These are phyloP conservation scores for Hucho hucho DNA, from an alignment of 2,113 vertebrate species.

Conservation along the genomic window DNA sequence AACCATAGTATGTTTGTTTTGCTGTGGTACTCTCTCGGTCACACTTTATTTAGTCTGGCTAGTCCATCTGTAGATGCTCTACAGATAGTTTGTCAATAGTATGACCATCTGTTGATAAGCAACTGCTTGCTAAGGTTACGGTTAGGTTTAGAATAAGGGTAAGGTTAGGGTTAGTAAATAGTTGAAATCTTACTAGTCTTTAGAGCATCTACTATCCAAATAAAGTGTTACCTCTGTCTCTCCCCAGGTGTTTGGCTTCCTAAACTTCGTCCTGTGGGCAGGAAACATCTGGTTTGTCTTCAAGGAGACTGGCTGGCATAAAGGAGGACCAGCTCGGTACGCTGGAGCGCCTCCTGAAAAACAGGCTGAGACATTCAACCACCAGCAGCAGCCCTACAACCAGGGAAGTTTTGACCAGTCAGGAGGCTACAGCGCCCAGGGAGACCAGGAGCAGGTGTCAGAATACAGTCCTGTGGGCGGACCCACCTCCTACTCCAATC, in stretches of 20 bases:
- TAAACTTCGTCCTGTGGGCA: conserved; percentile 98
- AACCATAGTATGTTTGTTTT: not conserved
- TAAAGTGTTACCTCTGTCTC: not conserved
- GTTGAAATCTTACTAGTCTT: too few relatives aligned
- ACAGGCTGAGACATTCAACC: conserved; percentile 81
- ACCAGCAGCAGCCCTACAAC: conserved; percentile 78
- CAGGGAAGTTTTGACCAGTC: conserved; percentile 86
- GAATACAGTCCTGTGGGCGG: conserved; percentile 85
- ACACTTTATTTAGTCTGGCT: too few relatives aligned
- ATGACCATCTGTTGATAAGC: too few relatives aligned
- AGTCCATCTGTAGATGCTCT: too few relatives aligned
- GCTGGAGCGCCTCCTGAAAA: conserved; percentile 81
- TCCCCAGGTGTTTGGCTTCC: conserved; percentile 90
- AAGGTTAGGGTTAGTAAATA: too few relatives aligned
- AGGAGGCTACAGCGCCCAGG: conserved; percentile 77
- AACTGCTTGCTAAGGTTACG: too few relatives aligned
- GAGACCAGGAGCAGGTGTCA: conserved; percentile 68
- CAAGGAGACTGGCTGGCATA: conserved; percentile 97
- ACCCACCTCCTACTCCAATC: conserved; percentile 87
- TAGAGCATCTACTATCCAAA: too few relatives aligned
- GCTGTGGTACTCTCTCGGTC: not conserved
- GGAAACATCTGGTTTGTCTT: conserved; percentile 99
- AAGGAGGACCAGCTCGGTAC: conserved; percentile 79
- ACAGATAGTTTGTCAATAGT: too few relatives aligned
- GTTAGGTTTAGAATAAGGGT: too few relatives aligned